These are phyloP conservation scores for Tringa solitaria DNA, from an alignment of 2,113 vertebrate species.

Conservation along the genomic window DNA sequence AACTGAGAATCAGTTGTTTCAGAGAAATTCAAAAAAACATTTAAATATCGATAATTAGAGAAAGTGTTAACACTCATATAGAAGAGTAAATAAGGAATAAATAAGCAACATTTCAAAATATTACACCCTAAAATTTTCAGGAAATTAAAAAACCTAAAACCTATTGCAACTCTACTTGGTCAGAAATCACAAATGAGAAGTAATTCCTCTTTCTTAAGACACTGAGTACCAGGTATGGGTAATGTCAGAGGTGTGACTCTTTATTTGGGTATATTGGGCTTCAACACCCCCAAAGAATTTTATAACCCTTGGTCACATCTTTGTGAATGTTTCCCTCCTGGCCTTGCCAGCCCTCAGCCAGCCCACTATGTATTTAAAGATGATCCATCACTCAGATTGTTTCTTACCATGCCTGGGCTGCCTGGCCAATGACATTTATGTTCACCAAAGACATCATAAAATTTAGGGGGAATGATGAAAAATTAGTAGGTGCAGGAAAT, in stretches of 20 bases:
- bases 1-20: neutral
- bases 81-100: neutral
- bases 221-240: neutral
- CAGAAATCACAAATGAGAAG: neutral
- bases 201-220: accelerated
- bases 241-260: neutral
- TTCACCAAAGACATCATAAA: neutral
- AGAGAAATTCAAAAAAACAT: neutral
- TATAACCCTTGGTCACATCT: neutral
- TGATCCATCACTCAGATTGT: neutral
- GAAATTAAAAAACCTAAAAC: neutral
- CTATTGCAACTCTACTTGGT: neutral
- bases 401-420: neutral
- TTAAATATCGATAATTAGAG: neutral
- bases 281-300: neutral
- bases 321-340: neutral
- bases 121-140: neutral
- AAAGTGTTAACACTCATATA: neutral
- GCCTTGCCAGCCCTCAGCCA: neutral
- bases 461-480: neutral
- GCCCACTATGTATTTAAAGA: neutral
- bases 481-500: neutral
- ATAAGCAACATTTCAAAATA: neutral
- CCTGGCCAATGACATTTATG: neutral
- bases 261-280: neutral